Base-by-base conservation (phyloP, 2,888 invertebrate species). In the Steromphala cineraria region DNA sequence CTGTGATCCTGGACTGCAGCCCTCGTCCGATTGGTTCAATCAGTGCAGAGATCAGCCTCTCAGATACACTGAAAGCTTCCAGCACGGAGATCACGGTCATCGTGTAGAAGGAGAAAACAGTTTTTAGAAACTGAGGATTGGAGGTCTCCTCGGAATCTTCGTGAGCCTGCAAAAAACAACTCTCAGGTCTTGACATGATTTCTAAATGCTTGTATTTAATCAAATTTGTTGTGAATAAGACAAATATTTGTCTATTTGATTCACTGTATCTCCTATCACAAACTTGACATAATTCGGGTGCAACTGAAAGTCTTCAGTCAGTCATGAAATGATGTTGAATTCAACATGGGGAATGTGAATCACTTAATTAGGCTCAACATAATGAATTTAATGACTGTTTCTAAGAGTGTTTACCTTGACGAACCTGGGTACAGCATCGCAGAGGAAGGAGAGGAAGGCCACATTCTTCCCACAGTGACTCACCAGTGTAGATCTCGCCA, bases 101-200 rank as follows among this genome's bases (percentile, higher is more conserved):
- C 77, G 96, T 96, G 91, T 96, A 97, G 93, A 98, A 98, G 10
- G 96, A 96, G 90, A 96, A 96, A 1, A 97, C 94, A 0, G 96
- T 95, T 78, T 95, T 96, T 13, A 97, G 62, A 13, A 46, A n/a
- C 46, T 24, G 28, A 2, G 21, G n/a, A 52, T 19, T 55, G 19
- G 19, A n/a, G 8, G 24, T 31, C 13, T 67, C 78, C 46, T 79
- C 77, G 1, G 67, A 80, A 79, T 81, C 82, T 24, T 78, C 76
- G 31, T 83, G 76, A 0, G 76, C 81, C 82, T 83, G 79, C 46
- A 46, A 46, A 5, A 46, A 5, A 36, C 36, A 4, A 2, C 36
- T 36, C 2, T 36, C 7, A 36, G 2, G 36, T 7, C 36, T 36
- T 36, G 36, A 4, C 36, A 36, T 36, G 36, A 36, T 36, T 36